Evolutionary conservation across 2,888 invertebrate species (phyloP), one percentile per base, ranked within the genome.

Genomic region (Macrosoma leucophasiata): DNA sequence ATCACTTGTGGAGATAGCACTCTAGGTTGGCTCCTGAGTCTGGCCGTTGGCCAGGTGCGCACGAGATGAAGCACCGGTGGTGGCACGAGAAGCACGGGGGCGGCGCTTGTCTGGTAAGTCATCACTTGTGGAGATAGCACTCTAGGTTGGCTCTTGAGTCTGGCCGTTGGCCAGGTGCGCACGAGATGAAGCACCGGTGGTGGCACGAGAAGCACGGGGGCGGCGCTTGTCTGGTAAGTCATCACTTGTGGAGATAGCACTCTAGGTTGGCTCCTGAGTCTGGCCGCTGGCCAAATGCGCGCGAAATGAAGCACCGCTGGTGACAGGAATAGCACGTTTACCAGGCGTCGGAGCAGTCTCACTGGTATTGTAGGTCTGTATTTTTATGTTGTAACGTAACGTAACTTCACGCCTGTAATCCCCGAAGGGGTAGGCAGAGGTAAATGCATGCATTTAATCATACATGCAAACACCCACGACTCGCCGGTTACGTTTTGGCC

Each of bases 1-100:
- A n/a, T n/a, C n/a, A n/a, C n/a, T n/a, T n/a, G n/a, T n/a, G n/a
- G n/a, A n/a, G n/a, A n/a, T n/a, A 29, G 34, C 29, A 12, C 23
- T 3, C 10, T 5, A 7, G 8, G 7, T 8, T 5, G 25, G 2
- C 4, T 7, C 11, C 22, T 9, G n/a, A 29, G 6, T 15, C n/a
- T 3, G 11, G n/a, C 4, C 8, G 7, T 7, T 17, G 4, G 4
- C 3, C 2, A 8, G 9, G 15, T n/a, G 15, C 6, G 12, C n/a
- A n/a, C 11, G 11, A 1, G 7, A 14, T 21, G 27, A 23, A 15
- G 17, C 17, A 17, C 17, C 91, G 90, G 61, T 97, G 96, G 96
- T 97, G 96, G 96, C 91, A 92, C 61, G 91, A 94, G 71, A 91
- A 90, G 70, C 85, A 91, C 44, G 93, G 91, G 9, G 91, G 91